Percentiles rank a stretch among this genome's conserved stretches.
These are phyloP conservation scores for Hexactinellida sp. DNA, from an alignment of 37 sponge, comb jelly and placozoan genomes.

Conservation along the genomic window DNA sequence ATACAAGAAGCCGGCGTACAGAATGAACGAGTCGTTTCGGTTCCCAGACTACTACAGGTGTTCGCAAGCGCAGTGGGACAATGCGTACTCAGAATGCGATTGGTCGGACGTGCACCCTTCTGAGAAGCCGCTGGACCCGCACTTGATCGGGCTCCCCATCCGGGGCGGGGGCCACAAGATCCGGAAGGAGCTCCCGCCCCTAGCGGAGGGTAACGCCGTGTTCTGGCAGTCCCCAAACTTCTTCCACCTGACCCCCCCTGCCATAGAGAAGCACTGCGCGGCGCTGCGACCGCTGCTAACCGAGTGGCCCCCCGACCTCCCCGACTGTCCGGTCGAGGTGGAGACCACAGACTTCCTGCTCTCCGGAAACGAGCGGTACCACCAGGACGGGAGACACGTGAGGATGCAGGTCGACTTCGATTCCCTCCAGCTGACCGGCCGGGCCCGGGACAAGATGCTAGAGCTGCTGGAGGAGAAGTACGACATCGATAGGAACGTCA, in stretches of 20 bases:
- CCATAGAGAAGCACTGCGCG: slow-evolving; percentile 64
- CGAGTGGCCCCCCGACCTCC: slow-evolving; percentile 45
- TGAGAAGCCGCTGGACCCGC: slow-evolving; percentile 56
- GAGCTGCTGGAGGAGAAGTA: slow-evolving; percentile 38
- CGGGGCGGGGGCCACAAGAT: slow-evolving; percentile 53
- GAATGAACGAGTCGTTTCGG: neutral
- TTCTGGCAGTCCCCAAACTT: slow-evolving; percentile 68
- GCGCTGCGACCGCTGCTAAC: slow-evolving; percentile 73
- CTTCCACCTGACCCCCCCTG: slow-evolving; percentile 81
- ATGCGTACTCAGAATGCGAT: slow-evolving; percentile 29
- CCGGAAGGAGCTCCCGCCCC: slow-evolving; percentile 39
- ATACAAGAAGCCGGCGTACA: neutral
- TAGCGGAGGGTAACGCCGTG: slow-evolving; percentile 42
- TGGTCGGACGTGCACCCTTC: slow-evolving; percentile 57
- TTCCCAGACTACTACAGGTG: neutral
- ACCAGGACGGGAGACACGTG: slow-evolving; percentile 53
- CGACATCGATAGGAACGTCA: slow-evolving; percentile 19
- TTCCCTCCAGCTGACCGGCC: slow-evolving; percentile 33
- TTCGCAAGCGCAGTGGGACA: neutral
- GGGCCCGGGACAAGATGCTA: slow-evolving; percentile 51
- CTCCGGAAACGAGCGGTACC: slow-evolving; percentile 40
- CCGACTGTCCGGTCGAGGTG: slow-evolving; percentile 31
- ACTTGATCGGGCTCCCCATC: slow-evolving; percentile 58
- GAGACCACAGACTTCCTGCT: slow-evolving; percentile 49
- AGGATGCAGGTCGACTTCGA: slow-evolving; percentile 34